phyloP scores from a whole-genome alignment of 2,113 vertebrate genomes.

The Eurystomus gularis region DNA sequence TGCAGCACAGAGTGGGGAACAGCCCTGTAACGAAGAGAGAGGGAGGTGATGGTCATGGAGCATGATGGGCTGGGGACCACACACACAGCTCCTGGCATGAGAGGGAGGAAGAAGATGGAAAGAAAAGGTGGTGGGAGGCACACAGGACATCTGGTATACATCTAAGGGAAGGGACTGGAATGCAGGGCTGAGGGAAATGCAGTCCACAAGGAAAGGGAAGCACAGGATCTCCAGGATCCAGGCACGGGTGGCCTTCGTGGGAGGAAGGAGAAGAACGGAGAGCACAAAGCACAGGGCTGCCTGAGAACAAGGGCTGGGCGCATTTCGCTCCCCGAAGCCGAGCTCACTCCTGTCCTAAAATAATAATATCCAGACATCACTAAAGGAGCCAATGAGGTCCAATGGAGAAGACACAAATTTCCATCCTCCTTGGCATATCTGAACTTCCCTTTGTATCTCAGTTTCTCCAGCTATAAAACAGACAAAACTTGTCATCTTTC shows the following conservation, averaged over 20 bases:
- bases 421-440: background rate
- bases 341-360: background rate
- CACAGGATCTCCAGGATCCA: accelerated
- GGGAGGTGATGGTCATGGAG: background rate
- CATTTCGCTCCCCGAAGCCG: background rate
- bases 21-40: background rate
- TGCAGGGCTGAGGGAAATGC: background rate
- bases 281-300: background rate
- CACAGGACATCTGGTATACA: background rate
- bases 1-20: background rate
- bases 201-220: background rate
- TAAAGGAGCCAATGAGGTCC: background rate
- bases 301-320: background rate
- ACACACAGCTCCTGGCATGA: background rate
- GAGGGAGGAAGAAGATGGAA: background rate
- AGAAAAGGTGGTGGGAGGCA: background rate
- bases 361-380: background rate
- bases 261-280: background rate
- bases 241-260: background rate
- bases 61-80: background rate
- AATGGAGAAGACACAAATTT: background rate
- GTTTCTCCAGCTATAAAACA: background rate
- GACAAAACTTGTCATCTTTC: background rate
- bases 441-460: background rate
- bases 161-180: background rate